Evolutionary conservation across 2,888 invertebrate species (phyloP).

Genomic region (Idaea dimidiata): DNA sequence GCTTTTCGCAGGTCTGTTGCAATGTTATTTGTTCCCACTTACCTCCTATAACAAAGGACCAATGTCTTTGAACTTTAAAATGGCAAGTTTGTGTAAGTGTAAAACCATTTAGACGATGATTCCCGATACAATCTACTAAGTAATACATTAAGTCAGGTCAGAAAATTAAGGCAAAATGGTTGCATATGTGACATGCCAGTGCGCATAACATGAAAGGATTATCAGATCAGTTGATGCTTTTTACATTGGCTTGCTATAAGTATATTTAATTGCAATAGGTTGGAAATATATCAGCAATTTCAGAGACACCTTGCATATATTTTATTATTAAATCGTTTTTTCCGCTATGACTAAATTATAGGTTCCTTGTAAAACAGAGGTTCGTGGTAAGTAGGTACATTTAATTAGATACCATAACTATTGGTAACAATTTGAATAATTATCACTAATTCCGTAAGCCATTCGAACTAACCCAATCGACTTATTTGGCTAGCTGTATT

Average conservation of each 20-base stretch:
- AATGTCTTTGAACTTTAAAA: not conserved
- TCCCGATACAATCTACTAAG: too few relatives aligned
- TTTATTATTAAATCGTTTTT: not conserved
- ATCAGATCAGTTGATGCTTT: too few relatives aligned
- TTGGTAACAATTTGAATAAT: constrained; percentile 16
- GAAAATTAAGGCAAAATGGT: too few relatives aligned
- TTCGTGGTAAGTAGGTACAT: not conserved
- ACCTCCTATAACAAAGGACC: not conserved
- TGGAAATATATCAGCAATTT: too few relatives aligned
- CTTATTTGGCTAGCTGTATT: too few relatives aligned
- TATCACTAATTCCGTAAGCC: constrained; percentile 17
- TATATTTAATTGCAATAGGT: too few relatives aligned
- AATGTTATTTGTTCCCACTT: not conserved
- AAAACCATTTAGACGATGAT: not conserved
- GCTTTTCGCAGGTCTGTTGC: not conserved
- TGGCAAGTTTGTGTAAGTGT: not conserved
- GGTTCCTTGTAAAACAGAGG: not conserved
- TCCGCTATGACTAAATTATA: not conserved
- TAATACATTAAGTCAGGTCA: too few relatives aligned
- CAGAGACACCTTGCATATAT: too few relatives aligned
- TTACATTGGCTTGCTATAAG: too few relatives aligned
- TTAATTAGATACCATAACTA: not conserved
- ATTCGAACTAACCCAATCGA: too few relatives aligned
- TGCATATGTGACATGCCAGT: too few relatives aligned
- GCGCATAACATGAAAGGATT: too few relatives aligned